phyloP scores from a whole-genome alignment of 2,888 invertebrate species.

The Thyatira batis region DNA sequence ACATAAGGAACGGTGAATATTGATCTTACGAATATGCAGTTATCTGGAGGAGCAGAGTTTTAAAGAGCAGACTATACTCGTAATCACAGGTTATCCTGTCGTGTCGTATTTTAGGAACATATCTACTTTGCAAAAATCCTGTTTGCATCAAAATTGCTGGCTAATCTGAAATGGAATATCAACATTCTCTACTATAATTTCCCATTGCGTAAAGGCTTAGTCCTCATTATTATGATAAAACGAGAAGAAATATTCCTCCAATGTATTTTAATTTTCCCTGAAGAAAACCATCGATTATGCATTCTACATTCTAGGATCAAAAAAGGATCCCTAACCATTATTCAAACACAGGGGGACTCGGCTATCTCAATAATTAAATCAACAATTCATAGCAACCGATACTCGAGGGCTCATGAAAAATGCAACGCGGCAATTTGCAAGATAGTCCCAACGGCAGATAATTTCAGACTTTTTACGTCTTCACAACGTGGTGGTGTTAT shows the following conservation, averaged over 20 bases:
- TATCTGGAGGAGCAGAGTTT: too few species aligned
- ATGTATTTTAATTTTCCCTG: not conserved
- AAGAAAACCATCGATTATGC: constrained; percentile 1
- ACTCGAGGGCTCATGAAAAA: constrained; percentile 72
- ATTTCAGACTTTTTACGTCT: constrained; percentile 48
- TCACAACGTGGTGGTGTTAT: constrained; percentile 28
- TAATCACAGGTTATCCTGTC: too few species aligned
- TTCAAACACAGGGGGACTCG: constrained; percentile 31
- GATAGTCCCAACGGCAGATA: constrained; percentile 49
- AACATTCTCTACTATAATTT: too few species aligned
- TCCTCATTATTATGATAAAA: not conserved
- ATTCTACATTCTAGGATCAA: not conserved
- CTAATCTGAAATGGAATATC: too few species aligned
- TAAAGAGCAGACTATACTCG: too few species aligned
- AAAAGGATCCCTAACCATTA: constrained; percentile 16
- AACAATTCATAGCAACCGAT: constrained; percentile 69
- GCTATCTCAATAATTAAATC: constrained; percentile 77
- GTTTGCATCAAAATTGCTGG: too few species aligned
- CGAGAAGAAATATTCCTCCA: not conserved
- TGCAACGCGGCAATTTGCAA: constrained; percentile 74
- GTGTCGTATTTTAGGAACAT: too few species aligned
- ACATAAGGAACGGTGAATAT: too few species aligned
- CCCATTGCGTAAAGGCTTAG: not conserved
- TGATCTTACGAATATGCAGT: too few species aligned
- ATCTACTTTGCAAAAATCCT: not conserved